A percentile compares a stretch with the other conserved stretches of the same genome.
Evolutionary conservation across 2,888 invertebrate species (phyloP).

Genomic region (Leucophenga montana): DNA sequence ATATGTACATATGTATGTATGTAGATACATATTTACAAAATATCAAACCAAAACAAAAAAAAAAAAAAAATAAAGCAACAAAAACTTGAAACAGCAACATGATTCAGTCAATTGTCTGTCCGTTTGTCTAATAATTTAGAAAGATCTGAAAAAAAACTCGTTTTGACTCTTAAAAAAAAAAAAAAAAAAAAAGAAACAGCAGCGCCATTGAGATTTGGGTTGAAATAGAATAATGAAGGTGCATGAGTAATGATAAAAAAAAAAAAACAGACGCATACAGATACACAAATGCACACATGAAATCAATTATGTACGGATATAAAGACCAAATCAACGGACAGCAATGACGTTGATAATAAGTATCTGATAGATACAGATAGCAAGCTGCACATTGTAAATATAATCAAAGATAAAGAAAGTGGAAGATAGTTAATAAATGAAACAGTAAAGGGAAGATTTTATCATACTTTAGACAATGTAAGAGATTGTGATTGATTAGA

Average conservation of each 20-base stretch:
- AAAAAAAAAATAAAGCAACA: too few species aligned
- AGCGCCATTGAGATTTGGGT: not conserved
- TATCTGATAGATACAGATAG: slow-evolving; percentile 9
- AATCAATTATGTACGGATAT: slow-evolving; percentile 43
- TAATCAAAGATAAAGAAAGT: too few species aligned
- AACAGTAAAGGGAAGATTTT: too few species aligned
- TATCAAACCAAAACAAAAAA: not conserved
- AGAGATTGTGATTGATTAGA: too few species aligned
- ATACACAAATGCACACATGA: slow-evolving; percentile 25
- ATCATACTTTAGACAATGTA: too few species aligned
- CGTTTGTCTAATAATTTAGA: too few species aligned
- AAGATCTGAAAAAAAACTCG: not conserved
- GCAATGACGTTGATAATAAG: too few species aligned
- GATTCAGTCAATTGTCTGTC: not conserved
- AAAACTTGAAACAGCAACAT: not conserved
- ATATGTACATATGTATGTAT: too few species aligned
- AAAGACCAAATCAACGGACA: slow-evolving; percentile 13
- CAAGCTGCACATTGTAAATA: too few species aligned
- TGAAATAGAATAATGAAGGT: not conserved
- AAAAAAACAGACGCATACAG: slow-evolving; percentile 19
- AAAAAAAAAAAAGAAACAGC: too few species aligned
- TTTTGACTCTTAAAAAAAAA: too few species aligned
- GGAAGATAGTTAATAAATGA: too few species aligned
- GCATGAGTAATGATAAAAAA: not conserved
- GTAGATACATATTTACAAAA: not conserved